phyloP scores from a whole-genome alignment of 2,113 vertebrate genomes.

The Anarrhichthys ocellatus region DNA sequence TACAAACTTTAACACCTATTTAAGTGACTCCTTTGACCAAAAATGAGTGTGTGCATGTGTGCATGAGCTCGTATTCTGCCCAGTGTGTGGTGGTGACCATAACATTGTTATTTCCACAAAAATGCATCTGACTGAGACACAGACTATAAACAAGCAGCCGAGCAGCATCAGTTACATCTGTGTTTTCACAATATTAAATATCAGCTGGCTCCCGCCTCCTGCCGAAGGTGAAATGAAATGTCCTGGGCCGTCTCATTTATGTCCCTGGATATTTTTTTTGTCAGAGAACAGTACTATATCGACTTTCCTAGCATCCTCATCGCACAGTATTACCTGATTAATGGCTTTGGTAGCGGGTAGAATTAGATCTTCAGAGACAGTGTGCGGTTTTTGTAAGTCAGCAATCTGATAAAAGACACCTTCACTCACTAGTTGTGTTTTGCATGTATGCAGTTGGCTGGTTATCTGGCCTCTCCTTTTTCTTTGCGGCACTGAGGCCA shows the following conservation, averaged over 20 bases:
- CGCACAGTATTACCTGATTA: slow-evolving; percentile 27
- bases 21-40: not conserved
- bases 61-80: not conserved
- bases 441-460: slow-evolving; percentile 1
- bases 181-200: slow-evolving; percentile 39
- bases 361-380: slow-evolving; percentile 46
- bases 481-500: not conserved
- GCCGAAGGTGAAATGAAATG: slow-evolving; percentile 18
- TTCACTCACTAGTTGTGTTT: slow-evolving; percentile 5
- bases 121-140: not conserved
- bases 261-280: slow-evolving; percentile 32
- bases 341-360: slow-evolving; percentile 50
- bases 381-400: slow-evolving; percentile 19
- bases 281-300: slow-evolving; percentile 34
- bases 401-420: slow-evolving; percentile 53
- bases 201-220: slow-evolving; percentile 21
- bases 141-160: slow-evolving; percentile 28
- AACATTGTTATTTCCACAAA: slow-evolving; percentile 11
- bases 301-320: slow-evolving; percentile 36
- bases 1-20: not conserved
- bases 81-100: not conserved
- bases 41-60: not conserved
- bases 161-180: slow-evolving; percentile 24
- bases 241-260: slow-evolving; percentile 11
- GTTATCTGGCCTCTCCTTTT: not conserved